phyloP scores from a whole-genome alignment of 2,113 vertebrate genomes.

The Podarcis cretensis region DNA sequence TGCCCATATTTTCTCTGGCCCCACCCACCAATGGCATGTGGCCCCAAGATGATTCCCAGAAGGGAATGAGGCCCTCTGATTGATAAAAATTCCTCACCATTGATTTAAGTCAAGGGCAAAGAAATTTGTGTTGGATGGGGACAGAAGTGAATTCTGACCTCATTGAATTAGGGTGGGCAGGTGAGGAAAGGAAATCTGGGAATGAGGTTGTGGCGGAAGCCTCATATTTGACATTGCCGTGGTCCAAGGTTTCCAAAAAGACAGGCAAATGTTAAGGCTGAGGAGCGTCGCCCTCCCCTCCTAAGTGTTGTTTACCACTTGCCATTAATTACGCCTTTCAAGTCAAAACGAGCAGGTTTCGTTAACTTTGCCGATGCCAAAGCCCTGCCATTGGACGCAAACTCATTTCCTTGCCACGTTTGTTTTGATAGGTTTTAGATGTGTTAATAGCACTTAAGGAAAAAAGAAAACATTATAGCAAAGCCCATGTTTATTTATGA shows the following conservation, averaged over 20 bases:
- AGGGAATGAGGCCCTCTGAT: too few species aligned
- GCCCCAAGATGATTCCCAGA: too few species aligned
- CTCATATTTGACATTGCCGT: neutral
- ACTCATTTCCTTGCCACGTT: neutral
- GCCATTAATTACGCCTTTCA: neutral
- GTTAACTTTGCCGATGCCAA: rapidly evolving
- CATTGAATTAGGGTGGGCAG: neutral
- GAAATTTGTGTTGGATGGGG: neutral
- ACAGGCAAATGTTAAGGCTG: neutral
- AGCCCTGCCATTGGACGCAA: neutral
- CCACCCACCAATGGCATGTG: too few species aligned
- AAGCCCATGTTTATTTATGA: slow-evolving; percentile 4
- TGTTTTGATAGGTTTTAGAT: slow-evolving; percentile 3
- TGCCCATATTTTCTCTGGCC: too few species aligned
- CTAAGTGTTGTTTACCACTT: neutral
- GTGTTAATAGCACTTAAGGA: neutral
- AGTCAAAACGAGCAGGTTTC: neutral
- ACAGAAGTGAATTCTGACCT: neutral
- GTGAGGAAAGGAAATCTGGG: neutral
- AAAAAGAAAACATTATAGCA: neutral
- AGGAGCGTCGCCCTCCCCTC: neutral
- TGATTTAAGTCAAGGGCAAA: neutral
- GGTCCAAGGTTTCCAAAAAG: neutral
- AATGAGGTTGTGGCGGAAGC: neutral
- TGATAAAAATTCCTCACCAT: too few species aligned